Evolutionary conservation across 2,797 vertebrate species (phyloP).

Genomic region (Hemitrygon akajei): DNA sequence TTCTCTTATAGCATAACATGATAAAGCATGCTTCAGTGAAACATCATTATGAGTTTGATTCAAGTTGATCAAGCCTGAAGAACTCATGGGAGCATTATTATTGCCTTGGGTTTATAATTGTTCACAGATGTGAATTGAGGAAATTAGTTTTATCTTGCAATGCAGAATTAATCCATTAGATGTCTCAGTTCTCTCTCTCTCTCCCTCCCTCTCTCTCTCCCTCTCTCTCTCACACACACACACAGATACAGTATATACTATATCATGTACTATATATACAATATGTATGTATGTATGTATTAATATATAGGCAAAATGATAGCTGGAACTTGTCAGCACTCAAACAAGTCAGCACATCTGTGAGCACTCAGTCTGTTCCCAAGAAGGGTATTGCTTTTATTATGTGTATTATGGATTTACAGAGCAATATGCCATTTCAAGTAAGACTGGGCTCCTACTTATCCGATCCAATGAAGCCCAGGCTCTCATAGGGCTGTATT

Average conservation of each 20-base stretch:
- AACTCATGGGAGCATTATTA: background rate
- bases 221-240: no score
- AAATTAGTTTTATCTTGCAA: slow-evolving; percentile 10
- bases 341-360: background rate
- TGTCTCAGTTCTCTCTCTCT: background rate
- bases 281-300: no score
- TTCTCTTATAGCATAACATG: background rate
- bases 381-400: background rate
- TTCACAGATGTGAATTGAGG: slow-evolving; percentile 12
- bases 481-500: no score
- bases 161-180: slow-evolving; percentile 6
- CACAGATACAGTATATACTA: no score
- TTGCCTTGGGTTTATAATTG: background rate
- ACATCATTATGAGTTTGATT: background rate
- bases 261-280: no score
- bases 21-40: background rate
- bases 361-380: background rate
- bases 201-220: no score
- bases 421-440: background rate
- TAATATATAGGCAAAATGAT: slow-evolving; percentile 17
- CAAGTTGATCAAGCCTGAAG: background rate
- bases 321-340: background rate
- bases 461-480: no score
- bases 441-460: no score
- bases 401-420: background rate